These are phyloP conservation scores for Coregonus suidteri DNA, from an alignment of 2,797 vertebrate species.

Conservation along the genomic window DNA sequence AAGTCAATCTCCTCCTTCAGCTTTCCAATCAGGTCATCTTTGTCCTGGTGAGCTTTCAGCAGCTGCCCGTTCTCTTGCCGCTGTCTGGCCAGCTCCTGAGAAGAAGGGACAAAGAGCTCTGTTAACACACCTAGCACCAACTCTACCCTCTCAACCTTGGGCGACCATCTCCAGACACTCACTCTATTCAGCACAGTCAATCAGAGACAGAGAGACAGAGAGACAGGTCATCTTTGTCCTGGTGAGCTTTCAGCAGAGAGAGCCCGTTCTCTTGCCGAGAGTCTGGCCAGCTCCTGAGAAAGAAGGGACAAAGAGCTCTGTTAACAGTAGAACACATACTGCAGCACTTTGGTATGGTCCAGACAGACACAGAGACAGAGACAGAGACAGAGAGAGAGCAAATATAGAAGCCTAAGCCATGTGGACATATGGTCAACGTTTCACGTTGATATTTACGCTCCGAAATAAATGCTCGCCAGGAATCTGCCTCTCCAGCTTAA, in stretches of 20 bases:
- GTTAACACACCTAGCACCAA: too few relatives aligned
- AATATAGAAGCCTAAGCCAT: background rate
- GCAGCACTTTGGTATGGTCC: slow-evolving; percentile 20
- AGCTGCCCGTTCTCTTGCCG: too few relatives aligned
- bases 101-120: too few relatives aligned
- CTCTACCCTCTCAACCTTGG: background rate
- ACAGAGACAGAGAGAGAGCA: background rate
- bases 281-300: slow-evolving; percentile 84
- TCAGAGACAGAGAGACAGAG: too few relatives aligned
- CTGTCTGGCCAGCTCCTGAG: too few relatives aligned
- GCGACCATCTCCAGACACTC: slow-evolving; percentile 58
- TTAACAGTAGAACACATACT: background rate
- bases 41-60: too few relatives aligned
- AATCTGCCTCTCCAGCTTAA: slow-evolving; percentile 26
- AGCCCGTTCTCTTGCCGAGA: slow-evolving; percentile 86
- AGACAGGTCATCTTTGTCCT: slow-evolving; percentile 96
- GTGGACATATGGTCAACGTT: background rate
- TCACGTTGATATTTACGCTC: background rate
- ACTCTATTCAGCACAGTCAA: slow-evolving; percentile 96
- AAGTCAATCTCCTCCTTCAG: too few relatives aligned
- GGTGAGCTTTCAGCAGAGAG: slow-evolving; percentile 83
- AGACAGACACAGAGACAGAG: background rate
- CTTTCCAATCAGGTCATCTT: too few relatives aligned
- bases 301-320: slow-evolving; percentile 9
- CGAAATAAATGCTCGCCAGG: background rate